These are phyloP conservation scores for Bombus turneri DNA, from an alignment of 1,140 invertebrate species.

Conservation along the genomic window DNA sequence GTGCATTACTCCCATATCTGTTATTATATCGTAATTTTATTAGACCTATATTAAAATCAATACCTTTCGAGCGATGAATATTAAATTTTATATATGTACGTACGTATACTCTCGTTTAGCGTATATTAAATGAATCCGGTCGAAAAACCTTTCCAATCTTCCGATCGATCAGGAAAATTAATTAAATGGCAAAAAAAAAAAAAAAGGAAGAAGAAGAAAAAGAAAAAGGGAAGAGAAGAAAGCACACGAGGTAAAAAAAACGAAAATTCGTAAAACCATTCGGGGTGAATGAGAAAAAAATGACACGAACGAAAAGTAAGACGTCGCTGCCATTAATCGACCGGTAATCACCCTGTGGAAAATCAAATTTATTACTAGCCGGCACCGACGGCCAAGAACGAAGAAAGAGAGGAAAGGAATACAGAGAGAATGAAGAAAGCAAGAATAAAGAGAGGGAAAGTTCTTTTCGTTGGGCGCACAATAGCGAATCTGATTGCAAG, in stretches of 20 bases:
- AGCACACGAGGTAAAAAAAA: neutral
- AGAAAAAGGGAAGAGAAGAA: neutral
- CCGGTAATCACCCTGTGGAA: constrained; percentile 16
- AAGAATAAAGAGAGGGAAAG: neutral
- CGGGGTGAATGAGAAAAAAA: neutral
- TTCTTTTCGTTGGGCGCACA: constrained; percentile 16
- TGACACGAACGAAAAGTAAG: neutral
- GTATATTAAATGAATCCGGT: neutral
- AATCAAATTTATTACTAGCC: constrained; percentile 34
- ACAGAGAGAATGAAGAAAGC: neutral
- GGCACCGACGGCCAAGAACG: neutral
- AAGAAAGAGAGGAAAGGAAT: too few relatives aligned
- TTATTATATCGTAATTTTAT: constrained; percentile 26
- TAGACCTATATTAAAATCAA: neutral
- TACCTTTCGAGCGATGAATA: constrained; percentile 4
- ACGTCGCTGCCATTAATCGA: constrained; percentile 22
- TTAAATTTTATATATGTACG: neutral
- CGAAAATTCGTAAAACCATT: neutral
- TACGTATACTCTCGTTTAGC: neutral
- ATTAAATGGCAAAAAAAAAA: neutral
- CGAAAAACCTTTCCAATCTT: neutral
- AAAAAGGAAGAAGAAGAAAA: neutral
- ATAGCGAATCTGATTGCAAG: constrained; percentile 40
- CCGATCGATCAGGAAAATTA: neutral
- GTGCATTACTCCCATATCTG: constrained; percentile 10